Evolutionary conservation across 2,113 vertebrate genomes (phyloP), one percentile per base, ranked within the genome.

Genomic region (Salvelinus alpinus): DNA sequence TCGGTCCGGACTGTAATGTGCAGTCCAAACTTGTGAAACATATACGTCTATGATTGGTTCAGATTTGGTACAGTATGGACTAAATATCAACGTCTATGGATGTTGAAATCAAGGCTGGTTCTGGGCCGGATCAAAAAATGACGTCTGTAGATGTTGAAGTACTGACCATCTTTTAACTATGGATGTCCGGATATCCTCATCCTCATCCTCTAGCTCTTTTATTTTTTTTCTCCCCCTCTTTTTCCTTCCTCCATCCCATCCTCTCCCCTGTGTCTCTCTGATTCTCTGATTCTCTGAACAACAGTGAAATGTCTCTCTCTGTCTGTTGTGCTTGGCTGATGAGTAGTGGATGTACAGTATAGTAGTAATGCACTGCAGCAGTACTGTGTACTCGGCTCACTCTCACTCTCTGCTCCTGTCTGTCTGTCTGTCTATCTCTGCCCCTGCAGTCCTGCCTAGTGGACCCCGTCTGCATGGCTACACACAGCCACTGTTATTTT

Each of bases 381-480:
- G 64, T n/a, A 31, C 25, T 66, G 13, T 27, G 24, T 66, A 4
- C 64, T 16, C 22, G 1, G 25, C 59, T n/a, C 59, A 62, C 57
- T 54, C 11, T 54, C 20, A 11, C 64, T 25, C 9, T 13, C 64
- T 18, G 9, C 8, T 29, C 13, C 24, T 66, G 25, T 66, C 22
- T 64, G 25, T 64, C 20, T 64, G 22, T 24, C 62, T 64, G n/a
- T 64, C 62, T 64, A 9, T 18, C n/a, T 13, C n/a, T 13, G 13
- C 18, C 44, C 27, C 29, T 74, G 31, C 66, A 47, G 73, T 76
- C 31, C 25, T 14, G 71, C 2, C n/a, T 57, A 74, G n/a, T 31
- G 27, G 67, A 48, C 20, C 60, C 60, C 1, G 16, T 59, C 54
- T 76, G 81, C 84, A 85, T 87, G 84, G n/a, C 44, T 8, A 6